Conservation (phyloP, 2,797 vertebrate species). For the Fistularia commersonii region DNA sequence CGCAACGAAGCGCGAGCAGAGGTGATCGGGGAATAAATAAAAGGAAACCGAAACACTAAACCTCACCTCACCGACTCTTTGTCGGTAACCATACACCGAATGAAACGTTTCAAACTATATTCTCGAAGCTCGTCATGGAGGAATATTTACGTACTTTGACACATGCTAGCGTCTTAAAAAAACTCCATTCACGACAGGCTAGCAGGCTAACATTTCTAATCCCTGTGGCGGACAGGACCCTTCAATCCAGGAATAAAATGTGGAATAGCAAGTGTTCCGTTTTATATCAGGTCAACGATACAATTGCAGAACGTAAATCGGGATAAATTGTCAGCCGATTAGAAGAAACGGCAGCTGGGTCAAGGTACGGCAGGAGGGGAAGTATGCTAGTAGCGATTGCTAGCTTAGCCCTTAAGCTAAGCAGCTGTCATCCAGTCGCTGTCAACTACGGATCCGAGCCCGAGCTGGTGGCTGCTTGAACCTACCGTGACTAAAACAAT, state of each 20-base stretch:
- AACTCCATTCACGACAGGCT: conserved; percentile 17
- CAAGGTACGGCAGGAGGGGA: conserved; percentile 14
- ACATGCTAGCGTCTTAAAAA: neutral
- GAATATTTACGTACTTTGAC: too few relatives aligned
- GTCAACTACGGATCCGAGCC: conserved; percentile 14
- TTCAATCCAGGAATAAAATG: rapidly evolving
- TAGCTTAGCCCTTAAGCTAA: conserved; percentile 60
- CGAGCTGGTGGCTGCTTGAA: neutral
- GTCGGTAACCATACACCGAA: too few relatives aligned
- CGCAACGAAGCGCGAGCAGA: too few relatives aligned
- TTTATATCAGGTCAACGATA: too few relatives aligned
- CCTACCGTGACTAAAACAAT: neutral
- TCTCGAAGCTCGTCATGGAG: too few relatives aligned
- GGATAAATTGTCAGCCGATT: neutral
- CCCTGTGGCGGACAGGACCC: neutral
- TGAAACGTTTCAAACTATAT: too few relatives aligned
- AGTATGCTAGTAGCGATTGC: conserved; percentile 40
- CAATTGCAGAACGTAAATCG: too few relatives aligned
- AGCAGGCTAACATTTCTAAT: conserved; percentile 14
- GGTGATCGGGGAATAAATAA: too few relatives aligned
- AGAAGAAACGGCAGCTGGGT: neutral
- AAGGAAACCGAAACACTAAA: too few relatives aligned
- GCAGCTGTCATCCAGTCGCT: conserved; percentile 41
- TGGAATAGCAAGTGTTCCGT: too few relatives aligned
- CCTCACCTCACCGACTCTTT: too few relatives aligned